Percentiles rank a stretch among this genome's conserved stretches.
These are phyloP conservation scores for Aplidium turbinatum DNA, from an alignment of 23 tunicate species.

Conservation along the genomic window DNA sequence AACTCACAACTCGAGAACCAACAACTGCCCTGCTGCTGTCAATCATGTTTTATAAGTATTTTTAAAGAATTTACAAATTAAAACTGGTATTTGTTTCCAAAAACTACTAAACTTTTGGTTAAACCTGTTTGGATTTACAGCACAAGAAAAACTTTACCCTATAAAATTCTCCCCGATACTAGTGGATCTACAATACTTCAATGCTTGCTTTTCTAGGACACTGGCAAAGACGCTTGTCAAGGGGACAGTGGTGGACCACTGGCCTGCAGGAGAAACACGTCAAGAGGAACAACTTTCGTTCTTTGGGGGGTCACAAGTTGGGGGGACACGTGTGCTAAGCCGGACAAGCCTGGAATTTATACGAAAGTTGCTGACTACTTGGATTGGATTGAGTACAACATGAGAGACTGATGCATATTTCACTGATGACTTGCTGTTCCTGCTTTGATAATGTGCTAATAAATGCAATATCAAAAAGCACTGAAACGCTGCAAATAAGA, in stretches of 20 bases:
- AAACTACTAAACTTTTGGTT: no score
- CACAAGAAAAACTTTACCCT: neutral
- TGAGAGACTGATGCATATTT: neutral
- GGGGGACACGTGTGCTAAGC: conserved; percentile 74
- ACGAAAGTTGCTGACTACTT: conserved; percentile 52
- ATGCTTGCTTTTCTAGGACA: conserved; percentile 26
- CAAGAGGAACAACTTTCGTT: conserved; percentile 27
- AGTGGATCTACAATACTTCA: no score
- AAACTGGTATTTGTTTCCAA: no score
- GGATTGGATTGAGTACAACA: conserved; percentile 19
- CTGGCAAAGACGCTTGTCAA: conserved; percentile 62
- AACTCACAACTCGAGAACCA: no score
- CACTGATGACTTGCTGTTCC: no score
- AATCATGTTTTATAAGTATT: no score
- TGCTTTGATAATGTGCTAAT: no score
- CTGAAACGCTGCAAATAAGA: no score
- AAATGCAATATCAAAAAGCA: no score
- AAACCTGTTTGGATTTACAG: neutral
- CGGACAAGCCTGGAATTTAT: conserved; percentile 68
- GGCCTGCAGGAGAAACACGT: conserved; percentile 29
- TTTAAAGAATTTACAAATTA: no score
- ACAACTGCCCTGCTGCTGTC: no score
- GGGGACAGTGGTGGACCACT: conserved; percentile 95
- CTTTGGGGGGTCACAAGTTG: conserved; percentile 88
- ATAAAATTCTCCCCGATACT: no score